These are phyloP conservation scores for Trichonephila clavata DNA, from an alignment of 1,140 invertebrate genomes.

Conservation along the genomic window DNA sequence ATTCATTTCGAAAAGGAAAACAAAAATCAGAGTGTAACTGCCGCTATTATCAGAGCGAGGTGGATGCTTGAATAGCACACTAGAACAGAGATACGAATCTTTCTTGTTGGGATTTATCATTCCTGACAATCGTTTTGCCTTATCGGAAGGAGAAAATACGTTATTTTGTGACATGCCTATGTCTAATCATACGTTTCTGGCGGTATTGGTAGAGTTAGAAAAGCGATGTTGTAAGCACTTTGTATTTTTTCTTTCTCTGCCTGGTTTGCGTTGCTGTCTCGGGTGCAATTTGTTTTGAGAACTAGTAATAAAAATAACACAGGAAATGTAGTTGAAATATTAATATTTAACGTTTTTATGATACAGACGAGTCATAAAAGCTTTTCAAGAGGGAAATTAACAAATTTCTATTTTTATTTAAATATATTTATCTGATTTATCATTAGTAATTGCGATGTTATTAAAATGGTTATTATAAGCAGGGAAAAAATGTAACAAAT, in stretches of 20 bases:
- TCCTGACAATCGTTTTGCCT: slow-evolving; percentile 50
- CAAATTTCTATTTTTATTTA: no score
- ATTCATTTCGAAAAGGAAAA: slow-evolving; percentile 41
- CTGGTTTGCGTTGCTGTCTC: neutral
- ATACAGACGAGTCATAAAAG: no score
- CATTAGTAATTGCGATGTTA: no score
- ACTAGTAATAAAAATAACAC: neutral
- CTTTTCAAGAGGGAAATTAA: no score
- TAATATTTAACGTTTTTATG: no score
- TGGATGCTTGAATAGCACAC: neutral
- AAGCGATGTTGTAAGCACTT: neutral
- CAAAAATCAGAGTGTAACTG: slow-evolving; percentile 42
- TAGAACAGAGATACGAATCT: slow-evolving; percentile 18
- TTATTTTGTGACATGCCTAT: slow-evolving; percentile 24
- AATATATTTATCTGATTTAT: no score
- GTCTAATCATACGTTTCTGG: slow-evolving; percentile 18
- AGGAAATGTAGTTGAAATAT: no score
- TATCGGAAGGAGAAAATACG: slow-evolving; percentile 43
- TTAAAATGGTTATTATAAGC: no score
- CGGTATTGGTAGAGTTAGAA: neutral
- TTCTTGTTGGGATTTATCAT: slow-evolving; percentile 46
- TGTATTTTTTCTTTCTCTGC: neutral
- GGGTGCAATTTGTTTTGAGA: neutral
- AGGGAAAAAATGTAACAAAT: no score
- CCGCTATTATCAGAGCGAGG: slow-evolving; percentile 13